Evolutionary conservation across 2,113 vertebrate species (phyloP), one percentile per base, ranked within the genome.

Genomic region (Mionectes macconnelli): DNA sequence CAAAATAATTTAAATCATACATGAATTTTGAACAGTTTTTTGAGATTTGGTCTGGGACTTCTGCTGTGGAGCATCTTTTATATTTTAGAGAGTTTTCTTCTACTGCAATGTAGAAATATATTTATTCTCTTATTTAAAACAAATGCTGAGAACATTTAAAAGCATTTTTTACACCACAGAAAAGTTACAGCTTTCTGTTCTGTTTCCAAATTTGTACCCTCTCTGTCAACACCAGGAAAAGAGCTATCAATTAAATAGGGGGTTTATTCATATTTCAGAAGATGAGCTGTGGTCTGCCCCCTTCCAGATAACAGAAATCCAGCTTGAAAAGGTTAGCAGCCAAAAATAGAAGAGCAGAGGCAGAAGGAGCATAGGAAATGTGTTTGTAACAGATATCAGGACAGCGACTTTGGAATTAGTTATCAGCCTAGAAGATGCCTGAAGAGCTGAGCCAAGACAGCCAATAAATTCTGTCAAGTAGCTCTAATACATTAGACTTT

Each of bases 291-390:
- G 84, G 63, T 83, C 73, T 94, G 87, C 53, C 39, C 91, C 37
- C 27, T 90, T 96, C 85, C 56, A 94, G 93, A 78, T 95, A 85
- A 88, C 52, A 90, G 87, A 93, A 96, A 96, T 93, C 64, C 75
- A 93, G 72, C 79, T 87, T 96, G 90, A 96, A 96, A 97, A 96
- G 93, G 96, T 96, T 96, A 96, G 78, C 91, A 93, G 94, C 78
- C 84, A 80, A 84, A 87, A 96, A 89, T 67, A 96, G 84, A 78
- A 89, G 67, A 92, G 84, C 66, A 85, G 70, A 95, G 45, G 84
- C 93, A 95, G 91, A 75, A 91, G 82, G 42, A 93, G 27, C 10
- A 18, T 27, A 88, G 91, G 85, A 96, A 97, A 94, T 94, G 90
- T 93, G 93, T 95, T 96, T 88, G 78, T 82, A 96, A 91, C 63